Conservation (phyloP, 2,888 invertebrate genomes). For the Drosophila prolongata region DNA sequence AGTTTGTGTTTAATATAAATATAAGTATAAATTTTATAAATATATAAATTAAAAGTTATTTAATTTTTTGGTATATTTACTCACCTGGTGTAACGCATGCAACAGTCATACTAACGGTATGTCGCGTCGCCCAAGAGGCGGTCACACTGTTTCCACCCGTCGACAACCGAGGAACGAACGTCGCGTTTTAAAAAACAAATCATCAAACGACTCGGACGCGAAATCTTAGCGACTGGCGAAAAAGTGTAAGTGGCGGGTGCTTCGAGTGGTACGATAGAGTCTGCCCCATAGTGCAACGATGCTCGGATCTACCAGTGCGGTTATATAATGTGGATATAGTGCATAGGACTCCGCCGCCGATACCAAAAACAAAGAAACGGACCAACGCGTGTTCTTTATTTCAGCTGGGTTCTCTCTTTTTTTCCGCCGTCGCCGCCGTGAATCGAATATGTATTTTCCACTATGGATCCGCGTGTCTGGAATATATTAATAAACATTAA, state of each 20-base stretch:
- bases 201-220: conserved; percentile 20
- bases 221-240: conserved; percentile 35
- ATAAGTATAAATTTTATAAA: no score
- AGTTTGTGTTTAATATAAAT: no score
- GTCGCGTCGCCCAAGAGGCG: not conserved
- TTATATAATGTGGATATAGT: conserved; percentile 52
- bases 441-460: conserved; percentile 56
- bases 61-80: not conserved
- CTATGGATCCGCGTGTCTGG: conserved; percentile 67
- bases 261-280: no score
- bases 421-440: conserved; percentile 38
- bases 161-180: conserved; percentile 7
- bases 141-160: conserved; percentile 3
- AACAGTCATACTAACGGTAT: not conserved
- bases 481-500: conserved; percentile 58
- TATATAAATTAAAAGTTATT: not conserved
- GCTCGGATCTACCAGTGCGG: conserved; percentile 10
- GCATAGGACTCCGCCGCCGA: conserved; percentile 6
- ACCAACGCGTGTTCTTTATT: conserved; percentile 67
- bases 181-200: conserved; percentile 32
- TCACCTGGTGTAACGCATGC: not conserved
- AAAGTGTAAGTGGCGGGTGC: conserved; percentile 66
- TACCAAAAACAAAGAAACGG: conserved; percentile 40
- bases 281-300: conserved; percentile 2
- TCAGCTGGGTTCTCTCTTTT: conserved; percentile 10